A percentile compares a stretch with the other conserved stretches of the same genome.
These are phyloP conservation scores for Prunella himalayana DNA, from an alignment of 2,113 vertebrate genomes.

Conservation along the genomic window DNA sequence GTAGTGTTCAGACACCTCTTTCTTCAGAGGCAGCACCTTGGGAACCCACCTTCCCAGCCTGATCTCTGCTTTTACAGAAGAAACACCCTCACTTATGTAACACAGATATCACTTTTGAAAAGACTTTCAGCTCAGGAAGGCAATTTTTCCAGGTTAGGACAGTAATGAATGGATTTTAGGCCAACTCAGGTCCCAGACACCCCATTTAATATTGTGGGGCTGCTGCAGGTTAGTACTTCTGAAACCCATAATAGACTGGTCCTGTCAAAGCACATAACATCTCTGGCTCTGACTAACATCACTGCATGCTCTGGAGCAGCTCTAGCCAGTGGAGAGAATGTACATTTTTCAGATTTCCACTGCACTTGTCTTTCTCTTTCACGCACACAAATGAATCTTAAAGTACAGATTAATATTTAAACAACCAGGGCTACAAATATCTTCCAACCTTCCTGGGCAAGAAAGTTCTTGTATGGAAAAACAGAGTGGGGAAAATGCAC, in stretches of 20 bases:
- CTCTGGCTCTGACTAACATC: not conserved
- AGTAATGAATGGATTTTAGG: slow-evolving; percentile 20
- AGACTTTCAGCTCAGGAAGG: slow-evolving; percentile 21
- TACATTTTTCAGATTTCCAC: slow-evolving; percentile 19
- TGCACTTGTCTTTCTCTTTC: not conserved
- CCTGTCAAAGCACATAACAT: slow-evolving; percentile 41
- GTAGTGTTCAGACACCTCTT: not conserved
- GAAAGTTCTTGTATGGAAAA: not conserved
- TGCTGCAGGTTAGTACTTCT: slow-evolving; percentile 40
- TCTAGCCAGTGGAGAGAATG: not conserved
- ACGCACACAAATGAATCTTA: not conserved
- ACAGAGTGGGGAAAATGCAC: not conserved
- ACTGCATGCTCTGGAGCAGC: not conserved
- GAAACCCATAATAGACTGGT: slow-evolving; percentile 27
- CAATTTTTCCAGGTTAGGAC: not conserved
- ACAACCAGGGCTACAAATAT: not conserved
- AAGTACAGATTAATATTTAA: slow-evolving; percentile 49
- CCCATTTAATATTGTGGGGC: not conserved
- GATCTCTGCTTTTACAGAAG: not conserved
- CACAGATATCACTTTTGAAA: not conserved
- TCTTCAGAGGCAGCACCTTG: not conserved
- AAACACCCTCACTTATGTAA: not conserved
- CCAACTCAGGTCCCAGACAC: not conserved
- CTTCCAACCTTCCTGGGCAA: not conserved
- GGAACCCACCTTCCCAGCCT: not conserved